Evolutionary conservation across 2,113 vertebrate species (phyloP).

Genomic region (rat (Rattus norvegicus)): GRCr8 NC_086023.1:93882001-93882500

Average conservation of each 20-base stretch:
- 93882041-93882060: background rate
- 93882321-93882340: background rate
- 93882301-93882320: background rate
- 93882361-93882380: too few relatives aligned
- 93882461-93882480: background rate
- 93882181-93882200: background rate
- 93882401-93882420: background rate
- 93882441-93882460: background rate
- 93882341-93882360: too few relatives aligned
- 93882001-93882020: background rate
- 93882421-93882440: background rate
- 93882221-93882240: background rate
- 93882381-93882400: too few relatives aligned
- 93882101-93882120: background rate
- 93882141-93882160: background rate
- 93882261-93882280: background rate
- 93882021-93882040: background rate
- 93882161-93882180: background rate
- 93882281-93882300: background rate
- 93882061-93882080: background rate
- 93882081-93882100: slow-evolving; percentile 14
- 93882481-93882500: background rate
- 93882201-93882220: background rate
- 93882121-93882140: background rate
- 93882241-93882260: background rate